These are phyloP conservation scores for Amphiura filiformis DNA, from an alignment of 35 echinoderm and acorn worm species.

Conservation along the genomic window DNA sequence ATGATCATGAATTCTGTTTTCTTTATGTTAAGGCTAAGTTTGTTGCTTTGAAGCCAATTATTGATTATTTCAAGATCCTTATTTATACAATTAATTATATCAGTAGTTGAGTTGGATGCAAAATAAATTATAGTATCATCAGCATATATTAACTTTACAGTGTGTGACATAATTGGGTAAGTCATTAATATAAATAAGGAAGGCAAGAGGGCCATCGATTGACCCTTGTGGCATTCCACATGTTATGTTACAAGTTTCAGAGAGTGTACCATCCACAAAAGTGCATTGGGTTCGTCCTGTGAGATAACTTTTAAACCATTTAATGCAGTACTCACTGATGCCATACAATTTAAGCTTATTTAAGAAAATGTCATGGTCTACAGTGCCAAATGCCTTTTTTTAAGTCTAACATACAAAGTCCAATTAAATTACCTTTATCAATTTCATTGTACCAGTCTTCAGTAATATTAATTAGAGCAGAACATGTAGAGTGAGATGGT, in stretches of 20 bases:
- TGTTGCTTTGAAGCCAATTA: neutral
- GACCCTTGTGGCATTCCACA: constrained; percentile 17
- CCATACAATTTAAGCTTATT: neutral
- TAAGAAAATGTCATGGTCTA: neutral
- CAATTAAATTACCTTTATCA: constrained; percentile 25
- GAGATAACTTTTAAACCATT: constrained; percentile 17
- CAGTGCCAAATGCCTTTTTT: constrained; percentile 19
- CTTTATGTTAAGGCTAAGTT: neutral
- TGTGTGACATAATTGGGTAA: neutral
- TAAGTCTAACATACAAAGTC: constrained; percentile 15
- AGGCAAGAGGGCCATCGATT: neutral
- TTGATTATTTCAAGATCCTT: neutral
- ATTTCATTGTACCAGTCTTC: constrained; percentile 26
- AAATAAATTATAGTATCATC: neutral
- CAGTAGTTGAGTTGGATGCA: neutral
- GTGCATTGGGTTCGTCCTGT: neutral
- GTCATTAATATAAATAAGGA: neutral
- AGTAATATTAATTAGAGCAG: constrained; percentile 4
- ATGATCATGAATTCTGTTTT: neutral
- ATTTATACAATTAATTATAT: neutral
- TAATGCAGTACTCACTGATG: neutral
- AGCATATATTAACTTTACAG: neutral
- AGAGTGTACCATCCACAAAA: neutral
- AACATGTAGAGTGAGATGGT: constrained; percentile 11
- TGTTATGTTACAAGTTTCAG: neutral